Base-by-base conservation (phyloP, 2,113 vertebrate genomes). In the Sardina pilchardus region DNA sequence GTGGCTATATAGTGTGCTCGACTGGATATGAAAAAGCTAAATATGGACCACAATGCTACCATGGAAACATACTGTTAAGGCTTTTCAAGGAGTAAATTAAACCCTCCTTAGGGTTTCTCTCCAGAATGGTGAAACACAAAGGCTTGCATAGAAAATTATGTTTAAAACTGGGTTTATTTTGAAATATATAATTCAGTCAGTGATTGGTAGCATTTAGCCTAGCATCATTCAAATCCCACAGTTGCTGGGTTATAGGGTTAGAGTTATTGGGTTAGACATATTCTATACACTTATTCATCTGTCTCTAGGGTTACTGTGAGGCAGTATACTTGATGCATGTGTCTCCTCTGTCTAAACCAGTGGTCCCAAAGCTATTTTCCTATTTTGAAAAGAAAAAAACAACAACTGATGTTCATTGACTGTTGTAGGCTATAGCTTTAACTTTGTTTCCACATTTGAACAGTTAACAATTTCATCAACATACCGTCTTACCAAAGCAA, bases 1-100 rank as follows among this genome's bases (percentile, higher is more conserved):
- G 71, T 34, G 10, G 30, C 34, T 78, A 14, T 42, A 42, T 42
- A 42, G 39, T 42, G 71, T 14, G 71, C 71, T 67, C n/a, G 30
- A 67, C 63, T 30, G 63, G 16, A 78, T 17, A 78, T 78, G 71
- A 78, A 78, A 78, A 78, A 78, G 71, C 71, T 78, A 78, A 78
- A 78, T 78, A 16, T 78, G 71, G 26, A 10, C 6, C 71, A 16
- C 30, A 39, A 78, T 17, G 26, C 71, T 78, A 34, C 34, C 71
- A 78, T 78, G 71, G 71, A 78, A 78, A 78, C 71, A 78, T 78
- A 12, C 71, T 78, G 71, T 34, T 1, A 36, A 34, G 30, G 34
- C 71, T 78, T 78, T 75, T 67, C 26, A 3, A 30, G 2, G n/a
- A 67, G 63, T 30, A 67, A 26, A 67, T 67, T 0, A 67, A 67